Percentiles rank a stretch among this genome's conserved stretches.
Conservation (phyloP, 2,797 vertebrate genomes). For the Antrozous pallidus region DNA sequence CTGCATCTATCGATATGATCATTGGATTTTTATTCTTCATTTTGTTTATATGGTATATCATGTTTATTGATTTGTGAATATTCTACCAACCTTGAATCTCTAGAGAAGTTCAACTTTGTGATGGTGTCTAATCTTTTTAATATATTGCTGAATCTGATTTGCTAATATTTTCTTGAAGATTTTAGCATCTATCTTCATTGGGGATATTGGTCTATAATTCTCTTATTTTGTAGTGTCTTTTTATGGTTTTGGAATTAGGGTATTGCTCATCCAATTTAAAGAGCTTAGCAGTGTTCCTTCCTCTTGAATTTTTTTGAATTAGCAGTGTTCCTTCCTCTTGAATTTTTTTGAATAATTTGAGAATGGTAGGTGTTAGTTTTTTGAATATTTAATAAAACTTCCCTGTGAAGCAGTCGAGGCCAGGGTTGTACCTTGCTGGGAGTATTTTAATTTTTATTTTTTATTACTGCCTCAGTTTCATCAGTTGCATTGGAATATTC, state of each 20-base stretch:
- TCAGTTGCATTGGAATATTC: neutral
- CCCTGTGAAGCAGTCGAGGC: neutral
- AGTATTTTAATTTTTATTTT: neutral
- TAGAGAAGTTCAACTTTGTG: neutral
- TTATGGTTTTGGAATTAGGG: neutral
- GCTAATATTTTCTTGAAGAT: neutral
- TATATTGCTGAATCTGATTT: neutral
- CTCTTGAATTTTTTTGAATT: too few relatives aligned
- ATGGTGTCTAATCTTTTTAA: neutral
- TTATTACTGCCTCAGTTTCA: neutral
- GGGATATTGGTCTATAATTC: neutral
- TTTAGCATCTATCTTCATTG: neutral
- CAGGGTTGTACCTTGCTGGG: neutral
- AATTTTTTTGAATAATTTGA: neutral
- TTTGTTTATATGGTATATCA: too few relatives aligned
- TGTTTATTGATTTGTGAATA: too few relatives aligned
- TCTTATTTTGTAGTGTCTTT: neutral
- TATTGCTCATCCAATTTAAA: neutral
- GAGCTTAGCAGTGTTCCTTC: too few relatives aligned
- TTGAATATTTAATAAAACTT: neutral
- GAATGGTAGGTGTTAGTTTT: neutral
- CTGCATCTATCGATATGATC: too few relatives aligned
- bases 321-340: neutral
- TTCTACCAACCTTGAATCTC: too few relatives aligned
- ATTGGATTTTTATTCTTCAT: too few relatives aligned